Percentiles rank a stretch among this genome's conserved stretches.
These are phyloP conservation scores for Plebejus argus DNA, from an alignment of 2,888 invertebrate genomes.

Conservation along the genomic window DNA sequence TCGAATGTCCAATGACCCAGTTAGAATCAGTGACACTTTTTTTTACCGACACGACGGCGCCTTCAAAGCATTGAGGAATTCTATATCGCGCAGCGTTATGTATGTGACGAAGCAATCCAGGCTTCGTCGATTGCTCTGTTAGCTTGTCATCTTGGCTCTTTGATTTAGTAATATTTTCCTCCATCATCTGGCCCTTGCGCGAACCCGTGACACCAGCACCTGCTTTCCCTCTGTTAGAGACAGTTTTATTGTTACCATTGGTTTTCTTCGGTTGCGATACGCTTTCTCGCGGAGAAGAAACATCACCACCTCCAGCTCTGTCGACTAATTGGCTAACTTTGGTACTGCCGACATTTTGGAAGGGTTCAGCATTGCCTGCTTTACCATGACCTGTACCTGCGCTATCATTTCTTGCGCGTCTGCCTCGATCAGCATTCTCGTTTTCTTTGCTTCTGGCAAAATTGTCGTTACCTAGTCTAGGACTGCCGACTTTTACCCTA, in stretches of 20 bases:
- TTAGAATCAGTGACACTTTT: conserved; percentile 56
- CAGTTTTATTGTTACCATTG: not conserved
- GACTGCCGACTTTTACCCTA: not conserved
- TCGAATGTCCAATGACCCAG: conserved; percentile 68
- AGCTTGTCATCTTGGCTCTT: not conserved
- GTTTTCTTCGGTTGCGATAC: not conserved
- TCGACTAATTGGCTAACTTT: conserved; percentile 35
- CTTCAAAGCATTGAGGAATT: conserved; percentile 75
- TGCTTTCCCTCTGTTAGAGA: conserved; percentile 64
- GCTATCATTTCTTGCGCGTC: not conserved
- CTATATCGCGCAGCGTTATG: conserved; percentile 70
- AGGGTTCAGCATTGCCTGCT: not conserved
- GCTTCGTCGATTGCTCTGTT: conserved; percentile 46
- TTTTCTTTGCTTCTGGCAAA: not conserved
- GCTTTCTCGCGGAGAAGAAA: conserved; percentile 41
- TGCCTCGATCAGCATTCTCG: not conserved
- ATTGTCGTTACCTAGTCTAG: not conserved
- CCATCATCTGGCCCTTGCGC: conserved; percentile 52
- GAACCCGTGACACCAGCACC: conserved; percentile 73
- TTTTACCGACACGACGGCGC: conserved; percentile 65
- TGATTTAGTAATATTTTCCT: conserved; percentile 44
- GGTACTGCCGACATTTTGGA: not conserved
- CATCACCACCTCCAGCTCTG: conserved; percentile 50
- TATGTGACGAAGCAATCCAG: conserved; percentile 68
- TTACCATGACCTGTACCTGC: not conserved